phyloP scores from a whole-genome alignment of 2,797 vertebrate genomes.

The Decapterus maruadsi region DNA sequence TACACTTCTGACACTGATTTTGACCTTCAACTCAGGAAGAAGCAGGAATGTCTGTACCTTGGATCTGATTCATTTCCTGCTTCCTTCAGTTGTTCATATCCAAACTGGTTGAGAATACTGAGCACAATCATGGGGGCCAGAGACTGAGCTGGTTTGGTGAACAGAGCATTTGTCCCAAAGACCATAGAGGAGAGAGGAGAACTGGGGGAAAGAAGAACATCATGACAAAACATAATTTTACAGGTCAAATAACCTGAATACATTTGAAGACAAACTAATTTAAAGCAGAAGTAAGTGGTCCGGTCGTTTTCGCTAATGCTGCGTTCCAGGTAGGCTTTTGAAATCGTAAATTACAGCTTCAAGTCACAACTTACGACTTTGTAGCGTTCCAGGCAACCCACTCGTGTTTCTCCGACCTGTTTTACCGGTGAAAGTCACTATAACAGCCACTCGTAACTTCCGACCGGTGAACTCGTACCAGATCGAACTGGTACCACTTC shows the following conservation, averaged over 20 bases:
- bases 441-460: too few species aligned
- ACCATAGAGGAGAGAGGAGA: conserved; percentile 93
- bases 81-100: conserved; percentile 87
- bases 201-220: conserved; percentile 66
- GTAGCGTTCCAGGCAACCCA: too few species aligned
- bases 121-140: conserved; percentile 92
- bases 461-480: too few species aligned
- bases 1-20: not conserved
- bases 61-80: conserved; percentile 56
- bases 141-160: conserved; percentile 94
- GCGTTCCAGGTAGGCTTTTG: too few species aligned
- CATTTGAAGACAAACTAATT: too few species aligned
- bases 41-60: conserved; percentile 76
- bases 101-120: conserved; percentile 89
- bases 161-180: conserved; percentile 93
- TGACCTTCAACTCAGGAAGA: conserved; percentile 18
- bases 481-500: too few species aligned
- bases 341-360: too few species aligned
- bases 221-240: not conserved
- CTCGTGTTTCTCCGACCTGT: too few species aligned
- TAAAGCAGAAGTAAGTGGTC: too few species aligned
- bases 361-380: too few species aligned
- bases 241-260: not conserved
- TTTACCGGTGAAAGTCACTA: too few species aligned
- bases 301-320: too few species aligned